Evolutionary conservation across 30 jellyfish, hydroid and myxozoan genomes (phyloP), one percentile per base, ranked within the genome.

Genomic region (Cassiopea andromeda): DNA sequence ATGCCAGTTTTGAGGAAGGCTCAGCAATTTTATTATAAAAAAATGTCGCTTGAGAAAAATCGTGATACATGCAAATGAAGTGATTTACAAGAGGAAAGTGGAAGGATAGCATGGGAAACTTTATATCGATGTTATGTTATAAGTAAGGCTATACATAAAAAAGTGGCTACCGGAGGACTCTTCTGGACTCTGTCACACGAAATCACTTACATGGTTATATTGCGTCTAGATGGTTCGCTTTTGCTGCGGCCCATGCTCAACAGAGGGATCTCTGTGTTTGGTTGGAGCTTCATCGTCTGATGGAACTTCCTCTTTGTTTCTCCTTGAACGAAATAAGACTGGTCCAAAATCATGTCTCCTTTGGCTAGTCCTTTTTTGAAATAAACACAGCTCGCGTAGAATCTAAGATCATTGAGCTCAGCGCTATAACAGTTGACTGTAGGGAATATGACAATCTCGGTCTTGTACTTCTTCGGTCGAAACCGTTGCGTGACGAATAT

Each of bases 271-370:
- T 68, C 89, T 80, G 27, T 80, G 44, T 67, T 58, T 57, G 87
- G 93, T 60, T 87, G 81, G 79, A 87, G 79, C 49, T 48, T 43
- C 90, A 87, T 73, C 46, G 94, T 87, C 77, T 87, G 94, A 57
- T 87, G 90, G 38, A 10, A 87, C 18, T 46, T 77, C 76, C 67
- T 78, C 86, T 87, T 78, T 67, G 81, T 43, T 38, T 87, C 90
- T 14, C 94, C 94, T 87, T 87, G 94, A 15, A 87, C 72, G 90
- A 61, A 66, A 74, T 44, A 87, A 9, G 86, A 73, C 81, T 78
- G 84, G 15, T 87, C 85, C 18, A 87, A 57, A 6, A 47, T 54
- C 44, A 87, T 7, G 57, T 77, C 83, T 44, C 88, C 73, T 49
- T 87, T 87, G 18, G 77, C 85, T 48, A 87, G 66, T 44, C 94